phyloP scores from a whole-genome alignment of 2,797 vertebrate species.

The Halcyon smyrnensis region DNA sequence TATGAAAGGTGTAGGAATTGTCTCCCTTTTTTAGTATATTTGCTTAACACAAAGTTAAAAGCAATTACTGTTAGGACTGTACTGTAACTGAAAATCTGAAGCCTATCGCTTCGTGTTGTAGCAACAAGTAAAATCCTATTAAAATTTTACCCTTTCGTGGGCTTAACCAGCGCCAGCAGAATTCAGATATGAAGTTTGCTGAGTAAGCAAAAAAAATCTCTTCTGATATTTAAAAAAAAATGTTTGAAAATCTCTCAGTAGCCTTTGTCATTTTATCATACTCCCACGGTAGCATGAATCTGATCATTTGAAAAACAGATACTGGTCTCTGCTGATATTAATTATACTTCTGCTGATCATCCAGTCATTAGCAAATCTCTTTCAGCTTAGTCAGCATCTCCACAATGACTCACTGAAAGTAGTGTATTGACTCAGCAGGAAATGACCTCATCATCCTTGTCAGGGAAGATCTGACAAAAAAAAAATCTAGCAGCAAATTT shows the following conservation, averaged over 20 bases:
- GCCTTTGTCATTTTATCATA: neutral
- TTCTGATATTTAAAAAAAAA: neutral
- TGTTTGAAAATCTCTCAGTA: neutral
- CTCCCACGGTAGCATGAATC: neutral
- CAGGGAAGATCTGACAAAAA: constrained; percentile 24
- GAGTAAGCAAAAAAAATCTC: neutral
- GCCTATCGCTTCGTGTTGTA: neutral
- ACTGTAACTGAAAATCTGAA: neutral
- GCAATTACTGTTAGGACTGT: neutral
- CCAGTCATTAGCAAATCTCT: constrained; percentile 48
- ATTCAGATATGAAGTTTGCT: neutral
- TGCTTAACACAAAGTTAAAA: neutral
- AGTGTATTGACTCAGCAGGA: constrained; percentile 53
- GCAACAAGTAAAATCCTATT: neutral
- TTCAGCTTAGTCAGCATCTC: constrained; percentile 57
- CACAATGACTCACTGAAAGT: constrained; percentile 46
- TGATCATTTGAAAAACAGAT: neutral
- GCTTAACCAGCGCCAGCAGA: neutral
- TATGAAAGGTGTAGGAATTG: neutral
- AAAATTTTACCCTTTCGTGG: neutral
- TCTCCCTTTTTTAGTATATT: neutral
- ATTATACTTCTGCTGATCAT: constrained; percentile 47
- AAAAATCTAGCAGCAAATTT: neutral
- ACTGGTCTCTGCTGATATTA: constrained; percentile 34
- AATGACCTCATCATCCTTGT: constrained; percentile 40